A percentile compares a stretch with the other conserved stretches of the same genome.
Conservation (phyloP, 2,888 invertebrate genomes). For the Schizaphis graminum region DNA sequence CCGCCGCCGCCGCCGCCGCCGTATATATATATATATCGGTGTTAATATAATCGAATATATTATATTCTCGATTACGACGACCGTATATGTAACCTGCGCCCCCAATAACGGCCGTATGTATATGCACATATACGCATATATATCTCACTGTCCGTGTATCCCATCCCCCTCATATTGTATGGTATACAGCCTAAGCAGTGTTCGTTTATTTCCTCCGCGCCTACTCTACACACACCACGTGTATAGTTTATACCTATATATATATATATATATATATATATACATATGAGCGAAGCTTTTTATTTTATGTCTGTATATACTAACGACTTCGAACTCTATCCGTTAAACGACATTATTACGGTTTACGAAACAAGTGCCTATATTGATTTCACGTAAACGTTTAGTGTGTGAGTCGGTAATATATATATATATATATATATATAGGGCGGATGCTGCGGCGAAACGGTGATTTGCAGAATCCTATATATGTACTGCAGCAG, state of each 20-base stretch:
- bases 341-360: constrained; percentile 17
- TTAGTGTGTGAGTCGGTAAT: background rate
- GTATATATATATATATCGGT: background rate
- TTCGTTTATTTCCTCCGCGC: background rate
- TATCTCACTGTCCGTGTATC: background rate
- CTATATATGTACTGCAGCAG: background rate
- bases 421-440: too few species aligned
- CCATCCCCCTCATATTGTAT: background rate
- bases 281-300: background rate
- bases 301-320: constrained; percentile 18
- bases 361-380: constrained; percentile 3
- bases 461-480: background rate
- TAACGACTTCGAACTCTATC: constrained; percentile 22
- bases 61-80: background rate
- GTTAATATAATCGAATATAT: constrained; percentile 5
- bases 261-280: background rate
- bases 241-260: background rate
- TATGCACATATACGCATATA: too few species aligned
- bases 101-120: background rate
- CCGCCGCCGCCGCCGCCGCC: too few species aligned
- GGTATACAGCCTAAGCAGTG: background rate
- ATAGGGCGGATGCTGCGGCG: background rate
- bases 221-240: background rate
- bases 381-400: background rate
- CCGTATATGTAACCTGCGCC: background rate